Base-by-base conservation (phyloP, 2,888 invertebrate species). In the Netelia fuscicornis region DNA sequence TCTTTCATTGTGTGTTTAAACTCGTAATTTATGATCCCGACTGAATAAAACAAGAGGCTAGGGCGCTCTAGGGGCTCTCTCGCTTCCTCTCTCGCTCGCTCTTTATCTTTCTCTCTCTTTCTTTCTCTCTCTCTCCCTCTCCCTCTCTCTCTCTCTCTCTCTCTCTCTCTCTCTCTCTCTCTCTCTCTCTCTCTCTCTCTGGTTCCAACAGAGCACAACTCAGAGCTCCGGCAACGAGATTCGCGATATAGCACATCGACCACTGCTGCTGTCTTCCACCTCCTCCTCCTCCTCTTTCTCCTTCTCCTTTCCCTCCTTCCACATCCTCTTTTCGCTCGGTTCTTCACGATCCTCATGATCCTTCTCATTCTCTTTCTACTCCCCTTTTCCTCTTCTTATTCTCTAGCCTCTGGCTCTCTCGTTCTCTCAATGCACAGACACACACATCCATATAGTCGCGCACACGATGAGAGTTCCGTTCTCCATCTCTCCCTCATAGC, bases 1-100 rank as follows among this genome's bases (percentile, higher is more conserved):
- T 94, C 93, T 94, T 94, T 94, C 93, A 94, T 94, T 93, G 93
- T 93, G 93, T 94, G 93, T 93, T 94, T 94, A 94, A 94, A 94
- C 93, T 93, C 93, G 93, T 94, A 93, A 94, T 94, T 93, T 94
- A 94, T 94, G 93, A 94, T 93, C 92, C 93, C 92, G 93, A 94
- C 93, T 94, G 93, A 93, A 94, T 94, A 94, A 94, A 93, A 93
- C 93, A 93, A 92, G 93, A 93, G 93, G 85, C 86, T 82, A 81
- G 88, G 84, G 70, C 78, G 82, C 71, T 37, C 37, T 37, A 67
- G 17, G 56, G 60, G 25, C 42, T 68, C 78, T 52, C 78, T 79
- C 89, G 88, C 86, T 87, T 87, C 86, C 87, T 85, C 88, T 87
- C 85, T 86, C 81, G 81, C 62, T 54, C 76, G 6, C 37, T 37